A percentile compares a stretch with the other conserved stretches of the same genome.
These are phyloP conservation scores for Ptilorrhoa leucosticta DNA, from an alignment of 2,113 vertebrate genomes.

Conservation along the genomic window DNA sequence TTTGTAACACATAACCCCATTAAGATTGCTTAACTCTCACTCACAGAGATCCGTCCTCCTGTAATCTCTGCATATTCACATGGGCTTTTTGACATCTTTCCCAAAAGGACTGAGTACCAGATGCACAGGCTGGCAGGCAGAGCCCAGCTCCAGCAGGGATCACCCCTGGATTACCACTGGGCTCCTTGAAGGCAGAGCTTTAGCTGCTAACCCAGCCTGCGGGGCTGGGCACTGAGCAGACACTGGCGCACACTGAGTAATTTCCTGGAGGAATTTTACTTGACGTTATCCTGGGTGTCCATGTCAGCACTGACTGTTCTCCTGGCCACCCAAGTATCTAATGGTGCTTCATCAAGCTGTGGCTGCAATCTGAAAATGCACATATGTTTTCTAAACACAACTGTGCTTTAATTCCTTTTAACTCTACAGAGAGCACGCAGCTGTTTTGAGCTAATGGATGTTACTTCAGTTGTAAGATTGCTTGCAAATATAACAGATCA, in stretches of 20 bases:
- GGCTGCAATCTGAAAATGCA: not conserved
- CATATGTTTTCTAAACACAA: not conserved
- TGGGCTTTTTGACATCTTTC: not conserved
- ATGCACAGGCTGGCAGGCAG: not conserved
- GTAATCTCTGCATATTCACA: not conserved
- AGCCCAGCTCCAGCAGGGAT: not conserved
- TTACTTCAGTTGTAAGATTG: slow-evolving; percentile 15
- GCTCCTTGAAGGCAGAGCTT: not conserved
- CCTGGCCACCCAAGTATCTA: slow-evolving; percentile 23
- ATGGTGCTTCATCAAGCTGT: not conserved
- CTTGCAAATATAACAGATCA: slow-evolving; percentile 54
- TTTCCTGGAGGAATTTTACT: not conserved
- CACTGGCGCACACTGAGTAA: not conserved
- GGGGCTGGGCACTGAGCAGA: not conserved
- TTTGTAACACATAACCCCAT: not conserved
- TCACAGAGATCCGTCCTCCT: not conserved
- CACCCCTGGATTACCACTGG: not conserved
- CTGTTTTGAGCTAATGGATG: slow-evolving; percentile 30
- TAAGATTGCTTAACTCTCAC: not conserved
- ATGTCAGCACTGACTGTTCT: not conserved
- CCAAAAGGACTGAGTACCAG: not conserved
- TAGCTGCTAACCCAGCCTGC: not conserved
- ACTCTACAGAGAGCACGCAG: slow-evolving; percentile 13
- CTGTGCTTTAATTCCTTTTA: slow-evolving; percentile 14
- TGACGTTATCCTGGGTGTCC: not conserved